These are phyloP conservation scores for Chondrilla cf. caribensis DNA, from an alignment of 37 sponge, comb jelly and placozoan species.

Conservation along the genomic window DNA sequence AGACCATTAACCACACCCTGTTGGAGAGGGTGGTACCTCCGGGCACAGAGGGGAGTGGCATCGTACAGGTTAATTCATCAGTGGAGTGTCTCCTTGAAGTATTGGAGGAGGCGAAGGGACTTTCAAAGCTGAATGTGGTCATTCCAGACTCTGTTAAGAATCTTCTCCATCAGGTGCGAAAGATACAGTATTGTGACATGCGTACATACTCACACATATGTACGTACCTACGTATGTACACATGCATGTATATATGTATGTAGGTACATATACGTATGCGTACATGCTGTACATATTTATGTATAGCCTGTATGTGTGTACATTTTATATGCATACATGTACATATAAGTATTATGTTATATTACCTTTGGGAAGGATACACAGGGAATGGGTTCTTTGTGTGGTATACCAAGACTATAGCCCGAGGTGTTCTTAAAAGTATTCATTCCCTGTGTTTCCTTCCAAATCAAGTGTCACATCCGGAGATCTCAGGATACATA, in stretches of 20 bases:
- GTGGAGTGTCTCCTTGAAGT: slow-evolving; percentile 34
- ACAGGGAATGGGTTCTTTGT: too few species aligned
- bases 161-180: slow-evolving; percentile 63
- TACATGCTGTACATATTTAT: too few species aligned
- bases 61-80: slow-evolving; percentile 34
- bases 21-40: slow-evolving; percentile 26
- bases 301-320: background rate
- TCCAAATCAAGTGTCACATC: too few species aligned
- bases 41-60: slow-evolving; percentile 15
- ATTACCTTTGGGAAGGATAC: too few species aligned
- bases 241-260: too few species aligned
- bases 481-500: too few species aligned
- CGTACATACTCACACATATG: background rate
- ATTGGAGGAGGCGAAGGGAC: slow-evolving; percentile 71
- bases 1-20: slow-evolving; percentile 11
- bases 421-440: too few species aligned
- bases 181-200: background rate
- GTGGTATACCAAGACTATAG: too few species aligned
- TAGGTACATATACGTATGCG: too few species aligned
- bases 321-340: background rate
- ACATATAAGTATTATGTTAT: background rate
- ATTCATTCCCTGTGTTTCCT: too few species aligned
- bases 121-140: slow-evolving; percentile 38
- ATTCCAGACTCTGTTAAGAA: slow-evolving; percentile 59
- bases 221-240: slow-evolving; percentile 2